Evolutionary conservation across 1,140 invertebrate genomes (phyloP), one percentile per base, ranked within the genome.

Genomic region (Eciton burchellii): DNA sequence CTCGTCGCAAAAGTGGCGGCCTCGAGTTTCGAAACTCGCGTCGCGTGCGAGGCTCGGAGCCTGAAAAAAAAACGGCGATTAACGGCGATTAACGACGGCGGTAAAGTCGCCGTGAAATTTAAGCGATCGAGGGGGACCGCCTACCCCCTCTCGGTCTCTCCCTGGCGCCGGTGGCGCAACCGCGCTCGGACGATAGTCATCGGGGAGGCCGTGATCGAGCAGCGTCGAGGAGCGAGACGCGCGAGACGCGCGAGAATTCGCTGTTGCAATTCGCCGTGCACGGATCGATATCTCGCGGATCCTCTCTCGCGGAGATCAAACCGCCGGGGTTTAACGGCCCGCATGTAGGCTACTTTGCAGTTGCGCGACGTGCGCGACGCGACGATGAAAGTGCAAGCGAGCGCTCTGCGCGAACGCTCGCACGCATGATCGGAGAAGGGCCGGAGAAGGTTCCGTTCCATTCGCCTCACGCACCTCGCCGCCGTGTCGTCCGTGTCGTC

Each of bases 301-400:
- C 68, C 82, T 62, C 86, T 82, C 84, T 45, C 81, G 57, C 65
- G 24, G 47, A 65, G 84, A 87, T 87, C 84, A 73, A 86, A 83
- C 84, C 70, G 57, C 59, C 72, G 72, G 81, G 83, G 85, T 87
- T 87, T 87, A 87, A 87, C 85, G 85, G 84, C 85, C 85, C 76
- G 74, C 87, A 88, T 88, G 81, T 85, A 85, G 84, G 85, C 85
- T 87, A 87, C 87, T 88, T 87, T 88, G 87, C 85, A 86, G 85
- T 84, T 85, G 68, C 79, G 83, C 82, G n/a, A n/a, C 68, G 77
- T 83, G 84, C 77, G 77, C 79, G 88, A 88, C 77, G 77, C 79
- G 88, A 88, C 86, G 88, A 86, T 90, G 89, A 90, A 90, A 89
- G 84, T 88, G 84, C 88, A 87, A 77, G 84, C 83, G 84, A 72